Conservation (phyloP, 2,888 invertebrate species). For the Tenthredo amoena region DNA sequence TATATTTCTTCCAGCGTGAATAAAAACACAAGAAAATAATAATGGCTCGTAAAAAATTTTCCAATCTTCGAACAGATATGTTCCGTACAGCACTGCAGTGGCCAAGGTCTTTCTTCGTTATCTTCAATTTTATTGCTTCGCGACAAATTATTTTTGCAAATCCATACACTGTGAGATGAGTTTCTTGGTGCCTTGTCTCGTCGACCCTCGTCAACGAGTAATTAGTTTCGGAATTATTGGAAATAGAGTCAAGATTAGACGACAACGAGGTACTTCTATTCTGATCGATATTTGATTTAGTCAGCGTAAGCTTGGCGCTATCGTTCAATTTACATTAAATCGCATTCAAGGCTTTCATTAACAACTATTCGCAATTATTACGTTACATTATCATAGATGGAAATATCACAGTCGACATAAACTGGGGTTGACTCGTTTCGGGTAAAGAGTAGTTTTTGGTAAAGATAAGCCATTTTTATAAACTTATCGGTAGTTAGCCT, state of each 20-base stretch:
- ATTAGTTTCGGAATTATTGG: conserved; percentile 15
- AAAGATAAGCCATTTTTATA: no score
- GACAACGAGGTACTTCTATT: neutral
- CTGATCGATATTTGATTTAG: neutral
- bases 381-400: no score
- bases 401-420: no score
- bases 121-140: neutral
- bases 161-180: neutral
- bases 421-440: no score
- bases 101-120: neutral
- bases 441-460: no score
- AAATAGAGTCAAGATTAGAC: conserved; percentile 19
- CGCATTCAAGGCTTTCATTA: neutral
- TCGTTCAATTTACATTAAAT: neutral
- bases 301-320: neutral
- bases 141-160: conserved; percentile 11
- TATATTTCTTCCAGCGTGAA: conserved; percentile 1
- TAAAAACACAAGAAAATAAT: neutral
- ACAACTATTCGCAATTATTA: neutral
- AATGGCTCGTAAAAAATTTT: conserved; percentile 3
- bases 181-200: neutral
- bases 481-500: no score
- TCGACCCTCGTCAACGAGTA: neutral
- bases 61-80: neutral
- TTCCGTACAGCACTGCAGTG: neutral